These are phyloP conservation scores for Plagodis dolabraria DNA, from an alignment of 2,888 invertebrate genomes.

Conservation along the genomic window DNA sequence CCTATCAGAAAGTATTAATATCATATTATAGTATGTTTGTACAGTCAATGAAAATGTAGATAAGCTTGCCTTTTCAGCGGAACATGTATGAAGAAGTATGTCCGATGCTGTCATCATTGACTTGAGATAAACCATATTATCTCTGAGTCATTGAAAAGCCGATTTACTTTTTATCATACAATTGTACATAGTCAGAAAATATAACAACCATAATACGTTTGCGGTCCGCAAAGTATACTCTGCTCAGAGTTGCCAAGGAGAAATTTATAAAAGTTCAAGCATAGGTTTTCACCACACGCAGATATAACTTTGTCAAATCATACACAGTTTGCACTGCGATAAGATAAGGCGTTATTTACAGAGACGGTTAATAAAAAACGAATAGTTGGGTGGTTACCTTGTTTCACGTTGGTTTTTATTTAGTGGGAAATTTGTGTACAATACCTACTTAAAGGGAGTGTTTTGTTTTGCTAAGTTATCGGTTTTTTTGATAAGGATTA, in stretches of 20 bases:
- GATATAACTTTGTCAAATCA: slow-evolving; percentile 28
- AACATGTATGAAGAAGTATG: neutral
- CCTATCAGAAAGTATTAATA: too few relatives aligned
- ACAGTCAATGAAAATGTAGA: neutral
- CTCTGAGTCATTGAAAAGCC: slow-evolving; percentile 39
- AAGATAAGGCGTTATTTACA: slow-evolving; percentile 50
- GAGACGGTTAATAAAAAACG: slow-evolving; percentile 49
- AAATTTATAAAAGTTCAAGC: slow-evolving; percentile 6
- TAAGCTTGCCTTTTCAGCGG: too few relatives aligned
- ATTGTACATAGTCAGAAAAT: slow-evolving; percentile 22
- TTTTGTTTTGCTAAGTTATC: slow-evolving; percentile 7
- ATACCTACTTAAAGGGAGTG: slow-evolving; percentile 10
- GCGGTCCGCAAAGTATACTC: slow-evolving; percentile 1
- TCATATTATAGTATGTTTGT: too few relatives aligned
- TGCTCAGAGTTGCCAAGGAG: neutral
- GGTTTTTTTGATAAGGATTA: slow-evolving; percentile 18
- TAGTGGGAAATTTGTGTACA: slow-evolving; percentile 14
- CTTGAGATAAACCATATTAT: slow-evolving; percentile 38
- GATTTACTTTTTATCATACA: slow-evolving; percentile 22
- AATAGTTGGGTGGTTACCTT: slow-evolving; percentile 46
- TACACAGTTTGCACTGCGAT: slow-evolving; percentile 39
- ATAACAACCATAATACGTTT: slow-evolving; percentile 9
- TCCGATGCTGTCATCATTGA: slow-evolving; percentile 30
- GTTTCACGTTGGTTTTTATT: slow-evolving; percentile 27
- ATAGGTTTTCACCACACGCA: slow-evolving; percentile 7